Evolutionary conservation across 2,888 invertebrate species (phyloP).

Genomic region (Capitulum mitella): DNA sequence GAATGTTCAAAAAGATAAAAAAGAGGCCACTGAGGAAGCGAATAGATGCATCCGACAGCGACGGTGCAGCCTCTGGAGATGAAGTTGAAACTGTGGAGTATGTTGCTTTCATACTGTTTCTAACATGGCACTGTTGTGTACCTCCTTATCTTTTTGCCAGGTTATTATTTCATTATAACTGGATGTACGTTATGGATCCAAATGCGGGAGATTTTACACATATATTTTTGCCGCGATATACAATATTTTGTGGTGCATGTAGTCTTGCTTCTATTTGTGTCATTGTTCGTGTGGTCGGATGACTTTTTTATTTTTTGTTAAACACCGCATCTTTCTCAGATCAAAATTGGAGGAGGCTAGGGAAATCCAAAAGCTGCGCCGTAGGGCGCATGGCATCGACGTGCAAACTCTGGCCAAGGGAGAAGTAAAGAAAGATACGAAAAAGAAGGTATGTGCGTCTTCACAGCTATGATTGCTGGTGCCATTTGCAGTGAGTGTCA

Average conservation of each 20-base stretch:
- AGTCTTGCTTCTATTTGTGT: not conserved
- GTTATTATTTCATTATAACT: not conserved
- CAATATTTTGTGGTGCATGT: not conserved
- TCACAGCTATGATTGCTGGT: too few species aligned
- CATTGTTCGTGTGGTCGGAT: not conserved
- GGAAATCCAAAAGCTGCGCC: not conserved
- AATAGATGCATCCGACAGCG: not conserved
- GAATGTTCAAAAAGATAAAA: slow-evolving; percentile 4
- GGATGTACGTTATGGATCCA: not conserved
- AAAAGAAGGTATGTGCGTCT: not conserved
- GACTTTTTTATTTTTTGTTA: not conserved
- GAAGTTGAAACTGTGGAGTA: not conserved
- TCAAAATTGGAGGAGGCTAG: not conserved
- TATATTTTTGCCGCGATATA: not conserved
- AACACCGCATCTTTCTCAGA: not conserved
- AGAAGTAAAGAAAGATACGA: not conserved
- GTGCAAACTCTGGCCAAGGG: not conserved
- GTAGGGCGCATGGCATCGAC: not conserved
- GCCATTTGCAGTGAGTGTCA: not conserved
- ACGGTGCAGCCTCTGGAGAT: not conserved
- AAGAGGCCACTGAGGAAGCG: not conserved
- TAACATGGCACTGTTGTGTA: not conserved
- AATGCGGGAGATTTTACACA: not conserved
- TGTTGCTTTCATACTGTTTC: not conserved
- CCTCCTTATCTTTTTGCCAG: not conserved